These are phyloP conservation scores for Plebejus melissa DNA, from an alignment of 2,888 invertebrate species.

Conservation along the genomic window DNA sequence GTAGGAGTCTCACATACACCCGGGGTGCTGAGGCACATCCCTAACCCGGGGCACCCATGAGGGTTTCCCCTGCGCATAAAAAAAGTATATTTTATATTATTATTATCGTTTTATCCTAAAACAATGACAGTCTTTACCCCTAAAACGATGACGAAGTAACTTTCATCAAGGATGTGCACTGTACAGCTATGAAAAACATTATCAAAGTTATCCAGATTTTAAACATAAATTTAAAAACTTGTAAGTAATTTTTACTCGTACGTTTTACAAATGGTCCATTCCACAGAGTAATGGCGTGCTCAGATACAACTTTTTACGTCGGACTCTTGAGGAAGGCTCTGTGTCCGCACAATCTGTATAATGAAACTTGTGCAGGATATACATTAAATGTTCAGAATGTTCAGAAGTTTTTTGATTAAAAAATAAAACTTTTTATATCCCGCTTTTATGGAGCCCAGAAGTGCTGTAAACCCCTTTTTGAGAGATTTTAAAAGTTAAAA, in stretches of 20 bases:
- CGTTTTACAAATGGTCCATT: conserved; percentile 47
- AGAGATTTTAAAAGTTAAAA: conserved; percentile 3
- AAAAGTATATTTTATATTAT: too few species aligned
- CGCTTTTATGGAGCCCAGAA: conserved; percentile 11
- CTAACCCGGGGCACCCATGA: too few species aligned
- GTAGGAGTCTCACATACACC: too few species aligned
- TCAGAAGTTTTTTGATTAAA: conserved; percentile 14
- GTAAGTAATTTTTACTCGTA: conserved; percentile 38
- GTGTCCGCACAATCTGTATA: conserved; percentile 21
- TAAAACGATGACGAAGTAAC: too few species aligned
- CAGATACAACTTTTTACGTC: conserved; percentile 43
- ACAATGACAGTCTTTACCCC: too few species aligned
- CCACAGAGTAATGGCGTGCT: conserved; percentile 46
- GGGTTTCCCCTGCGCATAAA: too few species aligned
- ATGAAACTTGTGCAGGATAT: conserved; percentile 19
- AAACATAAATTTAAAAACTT: background rate
- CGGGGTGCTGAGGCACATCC: too few species aligned
- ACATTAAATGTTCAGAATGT: conserved; percentile 4
- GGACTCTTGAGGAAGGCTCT: conserved; percentile 28
- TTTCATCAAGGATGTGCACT: too few species aligned
- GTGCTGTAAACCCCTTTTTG: conserved; percentile 2
- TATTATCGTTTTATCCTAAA: too few species aligned
- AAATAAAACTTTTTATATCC: background rate
- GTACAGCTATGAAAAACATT: too few species aligned
- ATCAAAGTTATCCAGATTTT: too few species aligned